A percentile compares a stretch with the other conserved stretches of the same genome.
These are phyloP conservation scores for Sinocyclocheilus rhinocerous DNA, from an alignment of 2,113 vertebrate genomes.

Conservation along the genomic window DNA sequence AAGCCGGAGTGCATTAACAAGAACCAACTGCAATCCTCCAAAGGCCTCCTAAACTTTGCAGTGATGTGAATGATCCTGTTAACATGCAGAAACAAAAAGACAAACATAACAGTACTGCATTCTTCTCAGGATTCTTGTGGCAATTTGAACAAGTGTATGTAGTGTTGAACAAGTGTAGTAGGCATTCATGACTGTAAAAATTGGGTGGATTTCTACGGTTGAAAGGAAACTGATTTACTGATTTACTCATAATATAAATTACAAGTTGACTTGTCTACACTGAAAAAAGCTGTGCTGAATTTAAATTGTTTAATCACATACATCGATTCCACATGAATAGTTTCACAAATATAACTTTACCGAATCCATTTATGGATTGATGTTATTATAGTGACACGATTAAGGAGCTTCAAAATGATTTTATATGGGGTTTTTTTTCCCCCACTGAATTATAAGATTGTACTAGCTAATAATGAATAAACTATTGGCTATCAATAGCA, in stretches of 20 bases:
- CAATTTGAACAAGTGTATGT: neutral
- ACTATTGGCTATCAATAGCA: neutral
- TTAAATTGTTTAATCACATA: too few species aligned
- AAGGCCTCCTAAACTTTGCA: neutral
- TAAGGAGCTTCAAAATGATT: neutral
- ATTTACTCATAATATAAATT: too few species aligned
- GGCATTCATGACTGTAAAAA: neutral
- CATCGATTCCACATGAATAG: too few species aligned
- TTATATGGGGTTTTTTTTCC: neutral
- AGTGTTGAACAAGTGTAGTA: neutral
- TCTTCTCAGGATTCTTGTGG: neutral
- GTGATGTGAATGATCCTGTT: neutral
- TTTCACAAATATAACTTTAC: neutral
- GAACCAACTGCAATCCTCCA: conserved; percentile 9
- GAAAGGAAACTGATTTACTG: too few species aligned
- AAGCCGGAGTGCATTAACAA: conserved; percentile 3
- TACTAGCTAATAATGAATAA: neutral
- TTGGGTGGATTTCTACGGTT: too few species aligned
- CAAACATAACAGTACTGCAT: neutral
- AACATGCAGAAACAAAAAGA: neutral
- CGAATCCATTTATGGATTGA: neutral
- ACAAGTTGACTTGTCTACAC: too few species aligned
- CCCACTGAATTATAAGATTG: neutral
- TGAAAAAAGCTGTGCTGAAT: too few species aligned
- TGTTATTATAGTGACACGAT: neutral